phyloP scores from a whole-genome alignment of 2,113 vertebrate species.

The Chionis minor region DNA sequence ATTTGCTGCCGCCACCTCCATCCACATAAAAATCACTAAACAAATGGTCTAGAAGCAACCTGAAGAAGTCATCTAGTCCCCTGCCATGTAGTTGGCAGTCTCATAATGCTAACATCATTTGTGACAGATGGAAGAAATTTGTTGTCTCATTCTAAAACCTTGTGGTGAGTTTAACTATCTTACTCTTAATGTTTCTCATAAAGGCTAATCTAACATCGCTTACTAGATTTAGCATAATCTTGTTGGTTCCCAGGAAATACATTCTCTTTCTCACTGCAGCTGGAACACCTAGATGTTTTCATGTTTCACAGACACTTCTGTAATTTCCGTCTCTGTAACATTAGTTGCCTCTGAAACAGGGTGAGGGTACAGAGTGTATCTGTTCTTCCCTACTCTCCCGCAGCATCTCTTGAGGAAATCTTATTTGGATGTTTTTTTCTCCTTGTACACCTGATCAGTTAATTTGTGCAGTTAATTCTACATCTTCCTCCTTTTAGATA shows the following conservation, averaged over 20 bases:
- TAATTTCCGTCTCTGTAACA: neutral
- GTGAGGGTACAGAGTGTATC: neutral
- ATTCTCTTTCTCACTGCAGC: neutral
- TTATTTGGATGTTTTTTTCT: neutral
- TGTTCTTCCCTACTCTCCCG: neutral
- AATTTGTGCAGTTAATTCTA: neutral
- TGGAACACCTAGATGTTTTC: neutral
- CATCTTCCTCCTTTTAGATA: neutral
- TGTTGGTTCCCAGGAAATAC: neutral
- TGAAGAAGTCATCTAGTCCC: neutral
- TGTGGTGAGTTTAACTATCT: neutral
- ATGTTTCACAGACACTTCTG: neutral
- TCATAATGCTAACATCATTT: neutral
- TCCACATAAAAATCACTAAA: neutral
- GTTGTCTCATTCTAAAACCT: neutral
- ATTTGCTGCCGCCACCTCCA: neutral
- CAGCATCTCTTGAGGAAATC: neutral
- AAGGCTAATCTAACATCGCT: neutral
- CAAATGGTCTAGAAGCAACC: neutral
- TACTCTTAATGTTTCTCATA: neutral
- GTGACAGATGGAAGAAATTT: constrained; percentile 8
- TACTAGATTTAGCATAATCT: neutral
- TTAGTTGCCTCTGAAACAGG: neutral
- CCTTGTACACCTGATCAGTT: neutral
- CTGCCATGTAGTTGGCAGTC: neutral